These are phyloP conservation scores for Mizuhopecten yessoensis DNA, from an alignment of 1,140 invertebrate genomes.

Conservation along the genomic window DNA sequence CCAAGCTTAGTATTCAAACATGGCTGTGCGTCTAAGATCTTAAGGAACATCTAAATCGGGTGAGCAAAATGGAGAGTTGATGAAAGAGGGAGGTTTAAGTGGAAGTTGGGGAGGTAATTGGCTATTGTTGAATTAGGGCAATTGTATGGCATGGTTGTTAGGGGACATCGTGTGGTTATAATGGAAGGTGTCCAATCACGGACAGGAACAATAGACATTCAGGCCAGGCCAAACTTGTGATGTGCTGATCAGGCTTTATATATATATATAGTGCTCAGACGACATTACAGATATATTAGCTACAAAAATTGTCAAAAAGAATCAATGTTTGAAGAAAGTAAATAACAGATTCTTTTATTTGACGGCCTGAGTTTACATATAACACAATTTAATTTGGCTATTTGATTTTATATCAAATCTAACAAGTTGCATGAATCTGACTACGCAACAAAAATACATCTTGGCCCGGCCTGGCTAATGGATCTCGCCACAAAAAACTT, in stretches of 20 bases:
- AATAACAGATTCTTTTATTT: too few species aligned
- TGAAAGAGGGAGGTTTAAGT: constrained; percentile 38
- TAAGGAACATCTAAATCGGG: constrained; percentile 38
- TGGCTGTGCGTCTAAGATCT: not conserved
- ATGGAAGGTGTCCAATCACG: not conserved
- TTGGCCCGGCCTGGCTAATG: not conserved
- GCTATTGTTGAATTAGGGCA: constrained; percentile 10
- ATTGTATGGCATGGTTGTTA: not conserved
- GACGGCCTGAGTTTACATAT: too few species aligned
- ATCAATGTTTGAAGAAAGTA: too few species aligned
- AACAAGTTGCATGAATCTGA: too few species aligned
- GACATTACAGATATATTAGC: too few species aligned
- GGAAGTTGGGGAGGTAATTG: constrained; percentile 10
- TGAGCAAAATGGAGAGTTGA: constrained; percentile 23
- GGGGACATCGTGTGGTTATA: not conserved
- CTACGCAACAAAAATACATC: too few species aligned
- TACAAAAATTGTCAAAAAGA: too few species aligned
- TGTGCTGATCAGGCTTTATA: not conserved
- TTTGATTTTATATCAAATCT: too few species aligned
- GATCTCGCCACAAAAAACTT: not conserved
- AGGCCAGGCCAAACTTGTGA: not conserved
- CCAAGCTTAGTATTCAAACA: constrained; percentile 34
- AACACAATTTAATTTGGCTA: too few species aligned
- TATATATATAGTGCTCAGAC: too few species aligned
- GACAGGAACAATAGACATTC: constrained; percentile 6